Evolutionary conservation across 2,888 invertebrate species (phyloP), one percentile per base, ranked within the genome.

Genomic region (Troides helena): DNA sequence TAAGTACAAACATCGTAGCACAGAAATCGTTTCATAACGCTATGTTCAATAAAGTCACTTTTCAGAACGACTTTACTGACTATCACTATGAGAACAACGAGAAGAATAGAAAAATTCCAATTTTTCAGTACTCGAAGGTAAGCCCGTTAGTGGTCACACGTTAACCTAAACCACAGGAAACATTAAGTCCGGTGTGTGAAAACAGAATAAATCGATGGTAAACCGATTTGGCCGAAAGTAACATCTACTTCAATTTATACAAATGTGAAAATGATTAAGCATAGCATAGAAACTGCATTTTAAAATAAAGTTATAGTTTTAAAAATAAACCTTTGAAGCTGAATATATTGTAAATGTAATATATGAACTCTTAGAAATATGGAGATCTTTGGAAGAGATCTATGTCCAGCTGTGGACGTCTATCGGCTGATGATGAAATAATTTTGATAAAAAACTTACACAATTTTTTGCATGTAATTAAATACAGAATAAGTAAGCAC

Each of bases 151-250:
- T 77, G 78, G 81, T 80, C 83, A 85, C 86, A 85, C 85, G 87
- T 83, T 78, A 82, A 75, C 82, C 83, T 81, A 82, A 82, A 87
- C 89, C 89, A 86, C 88, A 89, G 87, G 88, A 87, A 87, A 86
- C 87, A 88, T 88, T 90, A 88, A 89, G 87, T 81, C 80, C 81
- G 80, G 81, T 82, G 85, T 80, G 86, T 85, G 85, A 85, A 85
- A 83, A 86, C 85, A 85, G 85, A 86, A 88, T 88, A 84, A 86
- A 84, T 86, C 85, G 81, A 84, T 81, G 81, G 75, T 78, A 81
- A 84, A 83, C 84, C 84, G 82, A 86, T 80, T 82, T 77, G 80
- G 79, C 74, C 80, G 80, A 81, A 80, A 78, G 53, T 53, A 53
- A 43, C 46, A 46, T 82, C 80, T 77, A 80, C 83, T 85, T 82